Percentiles rank a stretch among this genome's conserved stretches.
Evolutionary conservation across 2,797 vertebrate species (phyloP).

Genomic region (Malurus leucopterus): DNA sequence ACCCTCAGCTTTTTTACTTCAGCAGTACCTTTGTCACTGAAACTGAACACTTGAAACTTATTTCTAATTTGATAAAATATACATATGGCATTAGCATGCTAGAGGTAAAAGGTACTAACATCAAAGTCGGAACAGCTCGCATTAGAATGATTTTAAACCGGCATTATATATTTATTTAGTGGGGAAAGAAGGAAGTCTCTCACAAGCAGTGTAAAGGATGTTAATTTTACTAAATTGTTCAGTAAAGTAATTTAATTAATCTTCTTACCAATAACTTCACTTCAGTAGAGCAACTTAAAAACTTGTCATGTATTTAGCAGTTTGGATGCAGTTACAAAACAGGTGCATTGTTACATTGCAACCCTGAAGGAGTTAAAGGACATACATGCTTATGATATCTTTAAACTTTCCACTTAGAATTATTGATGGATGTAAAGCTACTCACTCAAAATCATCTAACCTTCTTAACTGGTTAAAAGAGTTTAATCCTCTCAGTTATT

Average conservation of each 20-base stretch:
- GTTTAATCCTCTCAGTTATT: constrained; percentile 85
- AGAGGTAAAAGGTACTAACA: constrained; percentile 20
- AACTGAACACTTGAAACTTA: constrained; percentile 42
- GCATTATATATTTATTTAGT: constrained; percentile 41
- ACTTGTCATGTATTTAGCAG: background rate
- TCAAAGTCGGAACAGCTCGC: constrained; percentile 13
- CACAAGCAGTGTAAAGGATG: background rate
- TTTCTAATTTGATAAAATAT: constrained; percentile 52
- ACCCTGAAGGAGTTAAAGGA: constrained; percentile 44
- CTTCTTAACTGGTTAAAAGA: constrained; percentile 83
- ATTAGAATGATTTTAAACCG: constrained; percentile 26
- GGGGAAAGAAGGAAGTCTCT: background rate
- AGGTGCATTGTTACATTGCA: background rate
- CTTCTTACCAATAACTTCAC: background rate
- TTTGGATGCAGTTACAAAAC: background rate
- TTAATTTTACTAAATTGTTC: constrained; percentile 14
- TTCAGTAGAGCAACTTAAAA: background rate
- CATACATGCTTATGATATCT: background rate
- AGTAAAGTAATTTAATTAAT: constrained; percentile 29
- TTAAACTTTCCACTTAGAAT: constrained; percentile 64
- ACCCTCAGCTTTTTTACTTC: constrained; percentile 20
- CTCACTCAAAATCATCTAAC: constrained; percentile 69
- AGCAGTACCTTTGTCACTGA: constrained; percentile 7
- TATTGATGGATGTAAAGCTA: constrained; percentile 66
- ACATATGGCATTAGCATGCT: constrained; percentile 16